Percentiles rank a stretch among this genome's conserved stretches.
phyloP scores from a whole-genome alignment of 2,888 invertebrate species.

The Caenorhabditis sp. region DNA sequence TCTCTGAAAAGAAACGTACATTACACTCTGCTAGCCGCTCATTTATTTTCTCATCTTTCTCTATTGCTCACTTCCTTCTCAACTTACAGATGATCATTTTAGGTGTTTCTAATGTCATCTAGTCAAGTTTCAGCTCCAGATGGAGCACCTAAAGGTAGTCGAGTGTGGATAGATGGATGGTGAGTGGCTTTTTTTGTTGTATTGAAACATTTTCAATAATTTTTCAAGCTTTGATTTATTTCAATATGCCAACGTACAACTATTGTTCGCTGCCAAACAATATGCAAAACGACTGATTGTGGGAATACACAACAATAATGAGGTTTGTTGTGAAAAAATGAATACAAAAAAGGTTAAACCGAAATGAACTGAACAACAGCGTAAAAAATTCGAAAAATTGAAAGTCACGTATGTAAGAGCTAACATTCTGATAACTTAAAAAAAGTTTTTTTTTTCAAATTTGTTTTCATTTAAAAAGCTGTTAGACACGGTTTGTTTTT shows the following conservation, averaged over 20 bases:
- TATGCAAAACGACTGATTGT: constrained; percentile 78
- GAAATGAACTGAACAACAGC: no score
- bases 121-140: constrained; percentile 12
- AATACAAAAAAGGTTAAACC: no score
- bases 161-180: constrained; percentile 63
- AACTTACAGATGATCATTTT: neutral
- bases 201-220: neutral
- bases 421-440: no score
- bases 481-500: no score
- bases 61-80: neutral
- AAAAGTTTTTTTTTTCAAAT: no score
- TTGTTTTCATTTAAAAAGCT: no score
- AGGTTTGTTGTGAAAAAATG: constrained; percentile 4
- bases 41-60: neutral
- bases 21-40: neutral
- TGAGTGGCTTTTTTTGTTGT: constrained; percentile 8
- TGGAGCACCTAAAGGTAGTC: constrained; percentile 34
- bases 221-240: constrained; percentile 92
- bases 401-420: no score
- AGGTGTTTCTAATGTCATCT: neutral
- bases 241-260: neutral
- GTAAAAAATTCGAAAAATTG: no score
- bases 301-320: constrained; percentile 33
- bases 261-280: constrained; percentile 79
- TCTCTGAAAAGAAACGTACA: neutral